These are phyloP conservation scores for Tigriopus californicus DNA, from an alignment of 2,888 invertebrate genomes.

Conservation along the genomic window DNA sequence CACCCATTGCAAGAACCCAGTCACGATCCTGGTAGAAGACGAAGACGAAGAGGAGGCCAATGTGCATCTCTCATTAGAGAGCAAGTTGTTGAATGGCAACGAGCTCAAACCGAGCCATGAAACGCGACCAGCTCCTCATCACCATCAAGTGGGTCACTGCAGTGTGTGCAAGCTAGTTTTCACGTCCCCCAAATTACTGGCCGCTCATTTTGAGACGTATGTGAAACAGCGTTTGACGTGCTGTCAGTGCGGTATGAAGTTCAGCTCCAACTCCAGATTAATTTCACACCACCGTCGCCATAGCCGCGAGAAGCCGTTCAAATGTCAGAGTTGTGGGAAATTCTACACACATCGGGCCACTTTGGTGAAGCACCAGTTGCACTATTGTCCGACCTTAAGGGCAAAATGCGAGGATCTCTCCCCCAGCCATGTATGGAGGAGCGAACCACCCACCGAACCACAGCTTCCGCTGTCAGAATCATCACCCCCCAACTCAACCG, in stretches of 20 bases:
- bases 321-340: slow-evolving; percentile 14
- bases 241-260: slow-evolving; percentile 5
- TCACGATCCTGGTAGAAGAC: too few relatives aligned
- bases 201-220: background rate
- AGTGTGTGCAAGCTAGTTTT: slow-evolving; percentile 10
- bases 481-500: background rate
- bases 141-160: background rate
- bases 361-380: slow-evolving; percentile 12
- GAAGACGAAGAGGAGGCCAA: too few relatives aligned
- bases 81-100: too few relatives aligned
- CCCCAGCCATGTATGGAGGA: too few relatives aligned
- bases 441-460: background rate
- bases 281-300: slow-evolving; percentile 15
- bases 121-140: too few relatives aligned
- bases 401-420: background rate
- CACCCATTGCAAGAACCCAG: too few relatives aligned
- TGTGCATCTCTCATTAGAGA: too few relatives aligned
- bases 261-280: slow-evolving; percentile 7
- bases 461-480: background rate
- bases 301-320: slow-evolving; percentile 16
- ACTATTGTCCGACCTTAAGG: slow-evolving; percentile 3
- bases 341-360: slow-evolving; percentile 7
- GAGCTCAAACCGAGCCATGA: too few relatives aligned
- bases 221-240: background rate
- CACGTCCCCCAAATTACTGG: background rate